Evolutionary conservation across 2,797 vertebrate genomes (phyloP).

Genomic region (Valencia hispanica): DNA sequence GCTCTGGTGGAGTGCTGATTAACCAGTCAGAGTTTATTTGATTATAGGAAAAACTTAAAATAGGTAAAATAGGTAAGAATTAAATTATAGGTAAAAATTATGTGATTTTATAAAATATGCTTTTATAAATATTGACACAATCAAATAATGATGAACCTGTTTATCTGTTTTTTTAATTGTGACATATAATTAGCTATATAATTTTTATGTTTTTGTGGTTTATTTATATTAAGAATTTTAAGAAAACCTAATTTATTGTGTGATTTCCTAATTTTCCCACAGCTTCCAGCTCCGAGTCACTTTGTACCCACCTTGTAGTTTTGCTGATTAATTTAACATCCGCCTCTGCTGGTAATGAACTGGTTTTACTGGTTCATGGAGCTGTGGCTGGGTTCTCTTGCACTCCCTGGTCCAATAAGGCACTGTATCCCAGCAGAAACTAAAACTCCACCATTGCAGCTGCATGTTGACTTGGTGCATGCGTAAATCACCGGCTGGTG

Average conservation of each 20-base stretch:
- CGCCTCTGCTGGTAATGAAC: constrained; percentile 22
- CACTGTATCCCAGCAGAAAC: constrained; percentile 62
- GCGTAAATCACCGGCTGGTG: constrained; percentile 44
- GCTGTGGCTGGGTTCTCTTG: constrained; percentile 29
- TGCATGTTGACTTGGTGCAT: constrained; percentile 75
- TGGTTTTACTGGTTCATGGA: constrained; percentile 41
- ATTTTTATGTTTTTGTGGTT: neutral
- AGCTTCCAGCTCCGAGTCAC: neutral
- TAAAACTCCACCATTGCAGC: constrained; percentile 62
- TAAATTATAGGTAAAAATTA: too few relatives aligned
- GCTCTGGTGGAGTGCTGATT: neutral
- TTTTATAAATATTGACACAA: neutral
- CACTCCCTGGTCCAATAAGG: constrained; percentile 30
- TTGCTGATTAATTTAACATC: constrained; percentile 16
- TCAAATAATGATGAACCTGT: neutral
- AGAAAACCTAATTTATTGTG: neutral
- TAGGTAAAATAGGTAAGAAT: too few relatives aligned
- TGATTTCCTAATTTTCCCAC: neutral
- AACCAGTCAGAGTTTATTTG: neutral
- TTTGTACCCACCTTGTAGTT: constrained; percentile 15
- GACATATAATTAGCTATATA: too few relatives aligned
- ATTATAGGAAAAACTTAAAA: too few relatives aligned
- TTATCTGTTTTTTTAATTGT: neutral
- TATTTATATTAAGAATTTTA: neutral
- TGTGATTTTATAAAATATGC: too few relatives aligned